Conservation (phyloP, 2,888 invertebrate genomes). For the Conops quadrifasciatus region DNA sequence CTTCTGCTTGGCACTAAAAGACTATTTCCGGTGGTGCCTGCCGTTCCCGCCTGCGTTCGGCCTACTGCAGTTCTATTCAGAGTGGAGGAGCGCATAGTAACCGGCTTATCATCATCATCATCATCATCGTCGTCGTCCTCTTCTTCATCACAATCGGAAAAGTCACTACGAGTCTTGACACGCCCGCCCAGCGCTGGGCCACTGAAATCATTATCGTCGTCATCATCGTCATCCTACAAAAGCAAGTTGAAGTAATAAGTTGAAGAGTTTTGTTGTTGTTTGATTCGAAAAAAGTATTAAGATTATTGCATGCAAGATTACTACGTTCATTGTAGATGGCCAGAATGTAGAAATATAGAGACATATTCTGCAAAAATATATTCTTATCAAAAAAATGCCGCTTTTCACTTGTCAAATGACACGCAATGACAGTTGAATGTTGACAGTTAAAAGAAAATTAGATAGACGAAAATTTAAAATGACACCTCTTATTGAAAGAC, state of each 20-base stretch:
- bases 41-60: constrained; percentile 47
- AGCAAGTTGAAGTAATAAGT: neutral
- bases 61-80: constrained; percentile 58
- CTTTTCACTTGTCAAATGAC: neutral
- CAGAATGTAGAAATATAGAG: too few species aligned
- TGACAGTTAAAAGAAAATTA: too few species aligned
- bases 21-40: constrained; percentile 50
- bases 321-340: too few species aligned
- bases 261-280: neutral
- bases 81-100: constrained; percentile 61
- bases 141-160: constrained; percentile 66
- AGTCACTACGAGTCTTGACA: constrained; percentile 63
- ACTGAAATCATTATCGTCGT: constrained; percentile 66
- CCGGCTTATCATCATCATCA: constrained; percentile 67
- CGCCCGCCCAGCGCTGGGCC: constrained; percentile 64
- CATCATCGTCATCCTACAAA: constrained; percentile 47
- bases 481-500: neutral
- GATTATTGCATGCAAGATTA: constrained; percentile 18
- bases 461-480: too few species aligned
- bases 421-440: too few species aligned
- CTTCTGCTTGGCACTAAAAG: constrained; percentile 62
- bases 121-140: constrained; percentile 67
- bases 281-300: constrained; percentile 14
- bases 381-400: too few species aligned
- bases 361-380: too few species aligned